Conservation (phyloP, 30 jellyfish, hydroid and myxozoan genomes). For the Aurelia sp. region DNA sequence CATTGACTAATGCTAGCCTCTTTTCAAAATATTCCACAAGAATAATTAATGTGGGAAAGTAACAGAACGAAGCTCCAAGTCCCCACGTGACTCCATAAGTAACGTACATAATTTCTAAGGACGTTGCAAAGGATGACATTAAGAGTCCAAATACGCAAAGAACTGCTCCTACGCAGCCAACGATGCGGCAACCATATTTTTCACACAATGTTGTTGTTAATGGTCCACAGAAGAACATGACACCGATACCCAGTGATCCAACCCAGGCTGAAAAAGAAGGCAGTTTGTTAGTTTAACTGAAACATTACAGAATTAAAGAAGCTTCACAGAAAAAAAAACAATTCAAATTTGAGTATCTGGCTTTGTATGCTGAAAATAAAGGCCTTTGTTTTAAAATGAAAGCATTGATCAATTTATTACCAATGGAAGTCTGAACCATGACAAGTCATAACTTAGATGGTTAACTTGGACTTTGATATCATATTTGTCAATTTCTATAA, state of each 20-base stretch:
- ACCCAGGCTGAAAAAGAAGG: slow-evolving; percentile 84
- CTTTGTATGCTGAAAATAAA: no score
- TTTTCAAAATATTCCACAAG: slow-evolving; percentile 93
- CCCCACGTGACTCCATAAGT: slow-evolving; percentile 99
- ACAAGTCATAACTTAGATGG: no score
- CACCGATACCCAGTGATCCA: slow-evolving; percentile 95
- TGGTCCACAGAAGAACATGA: slow-evolving; percentile 98
- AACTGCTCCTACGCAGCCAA: slow-evolving; percentile 88
- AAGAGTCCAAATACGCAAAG: slow-evolving; percentile 89
- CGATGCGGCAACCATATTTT: slow-evolving; percentile 83
- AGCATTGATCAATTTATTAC: no score
- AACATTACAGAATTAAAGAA: not conserved
- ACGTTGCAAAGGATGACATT: slow-evolving; percentile 90
- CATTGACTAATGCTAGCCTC: slow-evolving; percentile 97
- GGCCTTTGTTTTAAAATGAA: no score
- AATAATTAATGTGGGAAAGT: slow-evolving; percentile 92
- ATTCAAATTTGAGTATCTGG: no score
- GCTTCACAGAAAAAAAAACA: no score
- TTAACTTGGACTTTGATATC: no score
- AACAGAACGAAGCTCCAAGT: slow-evolving; percentile 97
- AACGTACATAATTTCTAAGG: slow-evolving; percentile 81
- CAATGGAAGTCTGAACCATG: no score
- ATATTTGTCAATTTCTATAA: no score
- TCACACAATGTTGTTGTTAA: slow-evolving; percentile 92
- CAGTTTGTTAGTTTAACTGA: not conserved